These are phyloP conservation scores for Chrysochloris asiatica DNA, from an alignment of 2,113 vertebrate species.

Conservation along the genomic window DNA sequence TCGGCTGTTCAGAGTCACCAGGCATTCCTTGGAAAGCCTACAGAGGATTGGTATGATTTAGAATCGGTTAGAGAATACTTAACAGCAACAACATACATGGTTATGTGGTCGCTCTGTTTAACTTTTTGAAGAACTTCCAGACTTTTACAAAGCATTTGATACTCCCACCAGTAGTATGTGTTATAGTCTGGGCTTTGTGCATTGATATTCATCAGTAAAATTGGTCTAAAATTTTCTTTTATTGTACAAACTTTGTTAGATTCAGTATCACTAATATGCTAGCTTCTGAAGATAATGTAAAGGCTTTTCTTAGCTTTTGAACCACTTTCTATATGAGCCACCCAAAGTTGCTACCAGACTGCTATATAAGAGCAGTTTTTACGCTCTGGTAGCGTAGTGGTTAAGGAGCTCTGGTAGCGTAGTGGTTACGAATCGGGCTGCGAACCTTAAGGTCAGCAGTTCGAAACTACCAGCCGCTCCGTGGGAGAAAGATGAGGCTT, in stretches of 20 bases:
- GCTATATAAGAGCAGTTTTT: not conserved
- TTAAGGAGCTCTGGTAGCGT: too few species aligned
- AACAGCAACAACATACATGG: too few species aligned
- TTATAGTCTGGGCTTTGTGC: not conserved
- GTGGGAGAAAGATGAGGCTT: too few species aligned
- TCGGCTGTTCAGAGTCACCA: too few species aligned
- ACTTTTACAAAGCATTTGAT: not conserved
- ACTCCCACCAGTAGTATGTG: not conserved
- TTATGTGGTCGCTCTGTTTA: not conserved
- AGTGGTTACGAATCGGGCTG: too few species aligned
- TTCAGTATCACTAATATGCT: not conserved
- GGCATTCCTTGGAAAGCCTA: too few species aligned
- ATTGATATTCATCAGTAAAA: slow-evolving; percentile 1
- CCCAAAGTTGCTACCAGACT: not conserved
- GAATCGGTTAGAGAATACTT: too few species aligned
- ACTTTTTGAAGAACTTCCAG: not conserved
- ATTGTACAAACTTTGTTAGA: not conserved
- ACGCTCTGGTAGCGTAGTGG: too few species aligned
- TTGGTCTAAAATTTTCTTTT: not conserved
- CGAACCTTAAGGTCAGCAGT: too few species aligned
- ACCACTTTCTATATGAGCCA: not conserved
- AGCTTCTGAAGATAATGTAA: not conserved
- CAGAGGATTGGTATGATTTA: too few species aligned
- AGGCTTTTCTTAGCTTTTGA: not conserved
- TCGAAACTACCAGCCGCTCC: too few species aligned